Evolutionary conservation across 2,888 invertebrate species (phyloP).

Genomic region (Brachyopa scutellaris): DNA sequence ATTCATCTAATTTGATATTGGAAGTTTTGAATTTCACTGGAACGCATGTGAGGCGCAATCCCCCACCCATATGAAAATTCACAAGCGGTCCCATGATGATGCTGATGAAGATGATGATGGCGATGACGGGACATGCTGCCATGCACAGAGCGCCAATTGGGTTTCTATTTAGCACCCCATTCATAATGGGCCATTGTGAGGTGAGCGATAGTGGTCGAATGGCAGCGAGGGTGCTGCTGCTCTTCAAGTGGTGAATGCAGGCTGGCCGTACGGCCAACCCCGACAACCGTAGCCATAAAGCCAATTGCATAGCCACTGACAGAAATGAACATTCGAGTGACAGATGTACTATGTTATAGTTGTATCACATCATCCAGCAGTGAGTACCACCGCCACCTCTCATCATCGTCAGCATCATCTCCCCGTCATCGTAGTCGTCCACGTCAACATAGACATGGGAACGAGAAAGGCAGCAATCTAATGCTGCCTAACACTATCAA

Average conservation of each 20-base stretch:
- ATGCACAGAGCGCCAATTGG: slow-evolving; percentile 62
- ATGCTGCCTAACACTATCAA: slow-evolving; percentile 66
- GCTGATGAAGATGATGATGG: slow-evolving; percentile 58
- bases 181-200: slow-evolving; percentile 42
- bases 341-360: slow-evolving; percentile 68
- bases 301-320: slow-evolving; percentile 71
- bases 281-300: slow-evolving; percentile 60
- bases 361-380: slow-evolving; percentile 66
- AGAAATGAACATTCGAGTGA: slow-evolving; percentile 72
- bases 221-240: neutral
- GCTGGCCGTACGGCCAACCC: slow-evolving; percentile 37
- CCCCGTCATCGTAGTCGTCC: slow-evolving; percentile 42
- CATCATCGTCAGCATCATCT: slow-evolving; percentile 47
- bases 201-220: slow-evolving; percentile 21
- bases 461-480: slow-evolving; percentile 53
- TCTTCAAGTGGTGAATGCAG: slow-evolving; percentile 9
- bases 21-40: slow-evolving; percentile 56
- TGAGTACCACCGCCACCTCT: slow-evolving; percentile 57
- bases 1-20: slow-evolving; percentile 69
- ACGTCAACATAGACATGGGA: slow-evolving; percentile 35
- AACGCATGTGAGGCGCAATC: too few relatives aligned
- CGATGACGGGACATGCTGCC: slow-evolving; percentile 66
- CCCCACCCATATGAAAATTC: slow-evolving; percentile 56
- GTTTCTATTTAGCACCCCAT: slow-evolving; percentile 61
- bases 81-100: slow-evolving; percentile 60